Evolutionary conservation across 2,888 invertebrate genomes (phyloP), one percentile per base, ranked within the genome.

Genomic region (Pocota personata): DNA sequence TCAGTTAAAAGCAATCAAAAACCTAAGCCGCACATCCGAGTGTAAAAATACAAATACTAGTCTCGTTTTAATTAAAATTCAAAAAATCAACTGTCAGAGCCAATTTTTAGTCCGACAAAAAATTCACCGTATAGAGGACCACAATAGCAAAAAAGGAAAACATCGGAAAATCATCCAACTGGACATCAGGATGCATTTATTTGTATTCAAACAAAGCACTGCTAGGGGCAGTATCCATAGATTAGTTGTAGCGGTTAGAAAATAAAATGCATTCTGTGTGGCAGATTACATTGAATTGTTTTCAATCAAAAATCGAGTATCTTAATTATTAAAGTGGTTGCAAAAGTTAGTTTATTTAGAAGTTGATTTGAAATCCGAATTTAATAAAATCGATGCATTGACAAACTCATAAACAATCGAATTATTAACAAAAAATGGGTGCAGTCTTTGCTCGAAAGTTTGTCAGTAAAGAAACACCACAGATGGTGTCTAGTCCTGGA

Each of bases 1-100:
- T 52, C 19, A 19, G 14, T 52, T 62, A 16, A 32, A 43, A 64
- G 32, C 64, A 64, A 75, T 64, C 52, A 64, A 24, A 64, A 43
- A 24, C 10, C 43, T 55, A 75, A 75, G 32, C 73, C 64, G 30
- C 21, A 12, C 19, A 16, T 30, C 7, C 12, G 30, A 3, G 1
- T 6, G 1, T 6, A 43, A 30, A 19, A 8, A 2, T 16, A 16
- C 24, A 62, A 62, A 62, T 16, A 62, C 16, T 16, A 64, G 10
- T 3, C 19, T 48, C 12, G 46, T 46, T 64, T 46, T 7, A 32
- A 64, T 64, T 46, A 21, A 64, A 32, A 64, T n/a, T 19, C 30
- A 7, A 46, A 43, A 43, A 40, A 27, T 1, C 40, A 6, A 24
- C 58, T 7, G n/a, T 1, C 24, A 24, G 2, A 7, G 12, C 0